Base-by-base conservation (phyloP, 1,140 invertebrate genomes). In the Anastrepha ludens region DNA sequence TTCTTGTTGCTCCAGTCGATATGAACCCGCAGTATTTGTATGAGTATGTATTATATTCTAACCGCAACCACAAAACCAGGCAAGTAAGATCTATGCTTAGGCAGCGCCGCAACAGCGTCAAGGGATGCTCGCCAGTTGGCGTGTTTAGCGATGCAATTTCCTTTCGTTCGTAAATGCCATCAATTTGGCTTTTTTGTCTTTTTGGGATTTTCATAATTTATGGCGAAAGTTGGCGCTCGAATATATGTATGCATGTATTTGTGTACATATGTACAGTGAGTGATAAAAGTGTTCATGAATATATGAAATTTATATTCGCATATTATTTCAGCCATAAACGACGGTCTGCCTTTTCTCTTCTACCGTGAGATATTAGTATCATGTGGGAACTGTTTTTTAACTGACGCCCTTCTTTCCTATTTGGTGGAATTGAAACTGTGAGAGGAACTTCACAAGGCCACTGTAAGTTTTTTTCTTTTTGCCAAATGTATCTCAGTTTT, bases 181-280 rank as follows among this genome's bases (percentile, higher is more conserved):
- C 67, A 74, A 74, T 47, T 74, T 74, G 67, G 15, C 39, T 47
- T 74, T 47, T 74, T 74, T 74, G 64, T 67, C 64, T 67, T 39
- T 39, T 4, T 65, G 9, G 64, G 64, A 67, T 67, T 67, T 67
- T 67, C 64, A 41, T 67, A 67, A 67, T 67, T 67, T 67, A 67
- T 67, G n/a, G 64, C 29, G 64, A 41, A 67, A 67, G 64, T 67
- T 67, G 64, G 9, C 13, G 29, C 7, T 67, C 11, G 20, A 41
- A 67, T 8, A 55, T 2, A 39, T 41, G 29, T 41, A 67, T 67
- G 29, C 39, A 11, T 55, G 20, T 20, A 67, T 67, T 8, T 41
- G 29, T 8, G 29, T 11, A 39, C 29, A 29, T 65, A 11, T 65
- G 9, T 65, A 65, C 17, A 65, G 6, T 55, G 3, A 29, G 29